A percentile compares a stretch with the other conserved stretches of the same genome.
phyloP scores from a whole-genome alignment of 2,888 invertebrate species.

The Drosophila borealis region DNA sequence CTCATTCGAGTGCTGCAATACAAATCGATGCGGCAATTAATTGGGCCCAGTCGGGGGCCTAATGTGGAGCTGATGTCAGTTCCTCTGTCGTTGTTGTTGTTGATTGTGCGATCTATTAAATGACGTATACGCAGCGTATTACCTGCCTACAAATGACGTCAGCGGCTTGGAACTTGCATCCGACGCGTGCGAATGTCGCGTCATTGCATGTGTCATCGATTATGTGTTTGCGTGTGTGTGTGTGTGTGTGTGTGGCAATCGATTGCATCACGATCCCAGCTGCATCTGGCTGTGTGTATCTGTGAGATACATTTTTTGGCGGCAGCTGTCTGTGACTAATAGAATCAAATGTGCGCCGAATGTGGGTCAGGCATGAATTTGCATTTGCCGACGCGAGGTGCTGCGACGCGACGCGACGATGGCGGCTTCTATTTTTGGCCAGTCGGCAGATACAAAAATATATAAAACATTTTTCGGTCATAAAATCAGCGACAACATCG shows the following conservation, averaged over 20 bases:
- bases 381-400: conserved; percentile 56
- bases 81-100: background rate
- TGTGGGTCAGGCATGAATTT: conserved; percentile 80
- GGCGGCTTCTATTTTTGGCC: conserved; percentile 67
- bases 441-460: conserved; percentile 48
- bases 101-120: conserved; percentile 6
- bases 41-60: background rate
- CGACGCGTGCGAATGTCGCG: conserved; percentile 39
- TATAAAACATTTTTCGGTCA: conserved; percentile 57
- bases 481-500: conserved; percentile 72
- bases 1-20: conserved; percentile 11
- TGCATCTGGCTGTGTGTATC: conserved; percentile 28
- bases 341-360: conserved; percentile 64
- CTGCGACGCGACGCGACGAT: conserved; percentile 2
- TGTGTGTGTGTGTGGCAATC: conserved; percentile 32
- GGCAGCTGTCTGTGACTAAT: conserved; percentile 71
- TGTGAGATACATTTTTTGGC: conserved; percentile 32
- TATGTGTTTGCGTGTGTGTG: conserved; percentile 7
- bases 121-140: conserved; percentile 51
- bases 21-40: conserved; percentile 4
- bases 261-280: conserved; percentile 64
- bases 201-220: conserved; percentile 69
- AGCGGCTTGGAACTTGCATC: conserved; percentile 41
- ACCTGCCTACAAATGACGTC: conserved; percentile 59
- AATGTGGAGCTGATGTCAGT: conserved; percentile 40